phyloP scores from a whole-genome alignment of 2,797 vertebrate species.

The Natrix natrix region DNA sequence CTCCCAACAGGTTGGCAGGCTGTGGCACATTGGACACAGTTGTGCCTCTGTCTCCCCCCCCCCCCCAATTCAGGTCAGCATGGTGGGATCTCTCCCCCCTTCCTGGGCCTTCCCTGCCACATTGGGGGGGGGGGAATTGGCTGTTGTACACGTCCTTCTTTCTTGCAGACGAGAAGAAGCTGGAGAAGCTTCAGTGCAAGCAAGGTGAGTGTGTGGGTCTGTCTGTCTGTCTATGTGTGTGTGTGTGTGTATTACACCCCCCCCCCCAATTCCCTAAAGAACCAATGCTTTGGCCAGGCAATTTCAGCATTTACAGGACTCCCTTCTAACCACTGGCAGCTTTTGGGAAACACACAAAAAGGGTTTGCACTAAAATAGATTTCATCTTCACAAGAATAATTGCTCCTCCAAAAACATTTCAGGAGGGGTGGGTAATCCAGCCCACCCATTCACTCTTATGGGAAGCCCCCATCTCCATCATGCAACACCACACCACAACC shows the following conservation, averaged over 20 bases:
- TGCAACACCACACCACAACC: too few relatives aligned
- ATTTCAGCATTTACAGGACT: neutral
- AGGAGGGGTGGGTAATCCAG: too few relatives aligned
- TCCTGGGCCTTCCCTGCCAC: neutral
- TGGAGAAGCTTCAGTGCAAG: neutral
- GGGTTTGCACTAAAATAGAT: too few relatives aligned
- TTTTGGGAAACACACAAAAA: slow-evolving; percentile 6
- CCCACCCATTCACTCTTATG: too few relatives aligned
- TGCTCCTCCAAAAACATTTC: too few relatives aligned
- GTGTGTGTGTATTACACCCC: too few relatives aligned
- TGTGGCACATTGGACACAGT: neutral
- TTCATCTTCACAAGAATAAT: too few relatives aligned
- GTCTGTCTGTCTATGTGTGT: too few relatives aligned
- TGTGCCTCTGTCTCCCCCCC: neutral
- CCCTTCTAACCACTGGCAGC: neutral
- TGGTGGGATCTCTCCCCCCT: neutral
- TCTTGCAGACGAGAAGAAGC: neutral
- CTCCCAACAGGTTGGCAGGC: neutral
- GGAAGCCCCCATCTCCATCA: too few relatives aligned
- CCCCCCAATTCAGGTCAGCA: neutral
- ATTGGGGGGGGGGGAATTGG: neutral
- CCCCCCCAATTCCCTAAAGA: neutral
- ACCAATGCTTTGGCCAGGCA: neutral
- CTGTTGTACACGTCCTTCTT: neutral
- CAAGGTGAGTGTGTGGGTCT: neutral